These are phyloP conservation scores for Wasmannia auropunctata DNA, from an alignment of 1,140 invertebrate genomes.

Conservation along the genomic window DNA sequence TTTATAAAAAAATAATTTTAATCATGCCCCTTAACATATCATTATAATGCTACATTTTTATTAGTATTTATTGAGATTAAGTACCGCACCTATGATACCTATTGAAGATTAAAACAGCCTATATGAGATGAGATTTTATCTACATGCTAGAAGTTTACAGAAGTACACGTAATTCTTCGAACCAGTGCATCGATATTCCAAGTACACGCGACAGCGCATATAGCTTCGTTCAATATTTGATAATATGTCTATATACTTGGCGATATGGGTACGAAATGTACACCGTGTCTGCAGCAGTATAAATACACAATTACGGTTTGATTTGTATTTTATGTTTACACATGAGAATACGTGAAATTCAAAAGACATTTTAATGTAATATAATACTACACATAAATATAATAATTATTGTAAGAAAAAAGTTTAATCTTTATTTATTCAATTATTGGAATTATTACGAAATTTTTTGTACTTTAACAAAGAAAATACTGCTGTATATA, in stretches of 20 bases:
- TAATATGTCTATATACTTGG: not conserved
- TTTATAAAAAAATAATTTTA: not conserved
- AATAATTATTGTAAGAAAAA: not conserved
- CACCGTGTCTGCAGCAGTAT: not conserved
- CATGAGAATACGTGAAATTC: not conserved
- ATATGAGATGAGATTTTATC: not conserved
- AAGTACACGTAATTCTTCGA: not conserved
- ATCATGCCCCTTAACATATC: not conserved
- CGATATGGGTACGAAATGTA: not conserved
- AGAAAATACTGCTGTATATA: not conserved
- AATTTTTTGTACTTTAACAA: not conserved
- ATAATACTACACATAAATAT: not conserved
- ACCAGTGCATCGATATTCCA: constrained; percentile 12
- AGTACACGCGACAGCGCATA: not conserved
- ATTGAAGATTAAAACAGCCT: not conserved
- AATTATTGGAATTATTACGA: not conserved
- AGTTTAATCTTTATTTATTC: not conserved
- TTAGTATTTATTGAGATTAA: not conserved
- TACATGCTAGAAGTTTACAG: not conserved
- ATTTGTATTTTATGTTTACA: not conserved
- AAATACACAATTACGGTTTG: not conserved
- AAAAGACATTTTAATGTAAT: not conserved
- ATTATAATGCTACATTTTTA: not conserved
- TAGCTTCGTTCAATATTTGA: constrained; percentile 47
- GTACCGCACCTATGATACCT: not conserved